These are phyloP conservation scores for Aleiodes sp. DNA, from an alignment of 1,140 invertebrate genomes.

Conservation along the genomic window DNA sequence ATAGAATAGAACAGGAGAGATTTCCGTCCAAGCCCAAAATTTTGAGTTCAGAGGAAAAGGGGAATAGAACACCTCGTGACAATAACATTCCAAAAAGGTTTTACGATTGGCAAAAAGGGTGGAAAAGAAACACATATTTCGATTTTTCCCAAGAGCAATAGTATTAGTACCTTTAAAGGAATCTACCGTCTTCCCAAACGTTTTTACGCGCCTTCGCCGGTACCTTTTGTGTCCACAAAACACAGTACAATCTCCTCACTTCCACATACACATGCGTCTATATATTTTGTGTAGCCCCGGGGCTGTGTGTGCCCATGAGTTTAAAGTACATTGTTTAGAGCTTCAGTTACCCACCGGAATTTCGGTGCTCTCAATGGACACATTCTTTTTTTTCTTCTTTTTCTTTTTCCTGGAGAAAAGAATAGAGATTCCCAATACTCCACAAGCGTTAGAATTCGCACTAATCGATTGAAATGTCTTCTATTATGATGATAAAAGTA, in stretches of 20 bases:
- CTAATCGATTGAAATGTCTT: background rate
- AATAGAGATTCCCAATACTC: background rate
- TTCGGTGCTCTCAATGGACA: background rate
- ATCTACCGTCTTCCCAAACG: background rate
- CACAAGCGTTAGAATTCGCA: background rate
- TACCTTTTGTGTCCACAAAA: background rate
- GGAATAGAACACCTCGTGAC: background rate
- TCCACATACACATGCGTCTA: background rate
- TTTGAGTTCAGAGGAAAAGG: background rate
- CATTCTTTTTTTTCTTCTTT: background rate
- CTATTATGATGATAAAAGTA: background rate
- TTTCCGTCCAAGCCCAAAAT: background rate
- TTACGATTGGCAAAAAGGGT: background rate
- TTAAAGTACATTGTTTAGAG: conserved; percentile 2
- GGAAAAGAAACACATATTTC: background rate
- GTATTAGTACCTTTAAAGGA: background rate
- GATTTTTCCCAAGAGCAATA: conserved; percentile 9
- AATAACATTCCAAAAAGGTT: background rate
- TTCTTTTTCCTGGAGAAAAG: background rate
- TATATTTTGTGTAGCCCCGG: background rate
- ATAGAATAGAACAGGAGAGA: no score
- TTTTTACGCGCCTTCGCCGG: conserved; percentile 1
- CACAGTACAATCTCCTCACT: background rate
- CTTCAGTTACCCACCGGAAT: background rate
- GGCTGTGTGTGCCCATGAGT: background rate